Evolutionary conservation across 2,888 invertebrate genomes (phyloP).

Genomic region (Sisyra nigra): DNA sequence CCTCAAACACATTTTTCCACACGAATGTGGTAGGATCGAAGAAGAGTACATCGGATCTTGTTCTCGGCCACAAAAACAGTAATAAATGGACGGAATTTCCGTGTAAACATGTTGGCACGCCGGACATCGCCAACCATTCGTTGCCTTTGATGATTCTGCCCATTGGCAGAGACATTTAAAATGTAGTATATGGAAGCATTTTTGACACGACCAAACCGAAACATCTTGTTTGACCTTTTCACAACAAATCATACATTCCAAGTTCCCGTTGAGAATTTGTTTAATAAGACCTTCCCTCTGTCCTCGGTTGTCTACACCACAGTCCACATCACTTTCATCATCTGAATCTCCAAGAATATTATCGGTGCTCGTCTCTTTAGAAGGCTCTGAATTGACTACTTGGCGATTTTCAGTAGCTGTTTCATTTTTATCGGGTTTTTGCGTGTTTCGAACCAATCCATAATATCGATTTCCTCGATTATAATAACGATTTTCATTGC

Average conservation of each 20-base stretch:
- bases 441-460: no score
- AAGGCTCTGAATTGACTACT: no score
- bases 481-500: no score
- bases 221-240: conserved; percentile 67
- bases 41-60: conserved; percentile 61
- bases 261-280: conserved; percentile 60
- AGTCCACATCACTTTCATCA: no score
- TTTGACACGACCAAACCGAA: conserved; percentile 78
- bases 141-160: conserved; percentile 68
- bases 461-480: no score
- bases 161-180: conserved; percentile 80
- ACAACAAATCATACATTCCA: conserved; percentile 93
- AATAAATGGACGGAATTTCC: conserved; percentile 62
- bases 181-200: conserved; percentile 88
- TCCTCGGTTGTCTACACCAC: no score
- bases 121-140: conserved; percentile 80
- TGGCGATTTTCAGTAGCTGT: no score
- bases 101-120: conserved; percentile 77
- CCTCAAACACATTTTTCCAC: conserved; percentile 73
- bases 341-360: no score
- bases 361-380: no score
- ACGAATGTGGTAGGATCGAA: conserved; percentile 73
- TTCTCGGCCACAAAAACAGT: conserved; percentile 79
- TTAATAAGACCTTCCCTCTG: conserved; percentile 61
- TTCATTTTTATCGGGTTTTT: no score